Evolutionary conservation across 2,888 invertebrate genomes (phyloP), one percentile per base, ranked within the genome.

Genomic region (Glyphotaelius pellucidus): DNA sequence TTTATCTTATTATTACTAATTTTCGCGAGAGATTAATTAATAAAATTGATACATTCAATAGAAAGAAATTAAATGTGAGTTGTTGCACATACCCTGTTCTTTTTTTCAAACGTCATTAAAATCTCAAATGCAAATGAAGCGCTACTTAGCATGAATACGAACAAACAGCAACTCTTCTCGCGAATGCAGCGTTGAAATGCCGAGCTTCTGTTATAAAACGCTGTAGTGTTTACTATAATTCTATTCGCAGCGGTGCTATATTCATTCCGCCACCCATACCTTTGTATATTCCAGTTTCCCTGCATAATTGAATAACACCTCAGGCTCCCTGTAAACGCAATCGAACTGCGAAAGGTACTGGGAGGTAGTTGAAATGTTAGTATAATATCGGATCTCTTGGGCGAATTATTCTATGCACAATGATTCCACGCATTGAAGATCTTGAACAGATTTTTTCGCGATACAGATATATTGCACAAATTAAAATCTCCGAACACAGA

Each of bases 271-370:
- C 31, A 84, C 14, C 35, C 38, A 47, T 12, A 86, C 83, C 83
- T 83, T n/a, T 15, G 35, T 15, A 35, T n/a, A 35, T 25, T 35
- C 35, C 15, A 87, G 52, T 31, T 47, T 87, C 30, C 38, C 79
- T 89, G 88, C 88, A 89, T 89, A 89, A 89, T 89, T 89, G 79
- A 89, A 79, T 80, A 89, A 88, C 87, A 31, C 81, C 88, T 32
- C 87, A 87, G 91, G 87, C 87, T 88, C 79, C 32, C 79, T 11
- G 42, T 89, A 89, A 87, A 91, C 91, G 91, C 88, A 81, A 81
- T 52, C 81, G 47, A 91, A 52, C 88, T 90, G 67, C 9, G 67
- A n/a, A 67, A 67, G 67, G 67, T 67, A 67, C 67, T n/a, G 67
- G 67, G 7, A 67, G 67, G 67, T 19, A 67, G 4, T 0, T 67